Evolutionary conservation across 2,113 vertebrate species (phyloP), one percentile per base, ranked within the genome.

Genomic region (Prunella himalayana): DNA sequence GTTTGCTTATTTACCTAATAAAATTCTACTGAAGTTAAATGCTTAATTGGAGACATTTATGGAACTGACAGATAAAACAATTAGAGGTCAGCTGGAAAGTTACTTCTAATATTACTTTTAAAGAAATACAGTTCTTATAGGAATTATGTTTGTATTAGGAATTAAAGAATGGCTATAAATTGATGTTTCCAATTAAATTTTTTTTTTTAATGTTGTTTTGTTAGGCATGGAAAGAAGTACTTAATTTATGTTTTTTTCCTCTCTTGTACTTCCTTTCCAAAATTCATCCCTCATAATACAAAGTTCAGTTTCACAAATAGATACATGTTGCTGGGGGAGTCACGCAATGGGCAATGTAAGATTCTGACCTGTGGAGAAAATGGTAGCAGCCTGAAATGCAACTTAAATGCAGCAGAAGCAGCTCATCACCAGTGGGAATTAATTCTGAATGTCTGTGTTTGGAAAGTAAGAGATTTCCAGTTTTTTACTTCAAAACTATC

Each of bases 261-360:
- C 57, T 61, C 22, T 6, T 49, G 14, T 27, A 9, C 10, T 88
- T 75, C 3, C 27, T 59, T 75, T 57, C 12, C 20, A 45, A 61
- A 63, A 61, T 75, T 75, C 5, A 27, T 69, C 5, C 6, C 12
- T 4, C 4, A 6, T 47, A 14, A 39, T 39, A 11, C 4, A 7
- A 39, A 42, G 5, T 72, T 68, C 33, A 69, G 17, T 81, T 90
- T 77, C 59, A 70, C 20, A 27, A 35, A 10, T 12, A 25, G 13
- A 15, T 83, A 11, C 13, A 2, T 60, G 14, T 70, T 88, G 50
- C 18, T 39, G 2, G 41, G 19, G 16, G 6, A 70, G 41, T 85
- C 25, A 24, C 1, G 2, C 39, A 51, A 47, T 16, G 4, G 11
- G 5, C 47, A 59, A 0, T 49, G 20, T 70, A 71, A 49, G 22